phyloP scores from a whole-genome alignment of 2,888 invertebrate species.

The Coecobrya sp. region DNA sequence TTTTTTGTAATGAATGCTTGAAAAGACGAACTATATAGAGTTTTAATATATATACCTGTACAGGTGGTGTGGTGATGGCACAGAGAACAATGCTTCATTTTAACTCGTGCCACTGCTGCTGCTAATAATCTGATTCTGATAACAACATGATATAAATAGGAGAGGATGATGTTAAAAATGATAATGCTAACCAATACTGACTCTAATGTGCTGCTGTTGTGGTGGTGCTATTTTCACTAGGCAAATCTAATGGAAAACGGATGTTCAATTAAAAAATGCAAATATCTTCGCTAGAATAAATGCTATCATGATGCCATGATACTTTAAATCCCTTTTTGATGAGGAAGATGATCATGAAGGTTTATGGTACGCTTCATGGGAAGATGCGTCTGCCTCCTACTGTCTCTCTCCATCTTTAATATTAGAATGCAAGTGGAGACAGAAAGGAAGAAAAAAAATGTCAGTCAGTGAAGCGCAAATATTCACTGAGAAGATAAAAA shows the following conservation, averaged over 20 bases:
- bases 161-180: constrained; percentile 17
- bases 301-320: neutral
- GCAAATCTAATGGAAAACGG: constrained; percentile 74
- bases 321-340: constrained; percentile 15
- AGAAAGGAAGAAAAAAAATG: constrained; percentile 20
- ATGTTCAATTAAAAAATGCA: constrained; percentile 79
- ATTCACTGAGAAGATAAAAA: neutral
- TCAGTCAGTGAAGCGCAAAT: constrained; percentile 55
- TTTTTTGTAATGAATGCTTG: constrained; percentile 43
- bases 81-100: no score
- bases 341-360: constrained; percentile 24
- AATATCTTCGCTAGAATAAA: constrained; percentile 35
- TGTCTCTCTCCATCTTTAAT: constrained; percentile 39
- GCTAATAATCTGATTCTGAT: neutral
- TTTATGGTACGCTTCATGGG: constrained; percentile 58
- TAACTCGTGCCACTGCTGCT: neutral
- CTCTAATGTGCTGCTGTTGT: neutral
- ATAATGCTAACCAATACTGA: constrained; percentile 25
- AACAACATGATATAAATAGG: neutral
- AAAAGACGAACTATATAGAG: neutral
- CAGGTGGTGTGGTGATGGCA: neutral
- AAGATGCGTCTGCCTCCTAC: constrained; percentile 44
- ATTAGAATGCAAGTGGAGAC: neutral
- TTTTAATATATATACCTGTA: neutral
- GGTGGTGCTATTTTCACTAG: neutral